These are phyloP conservation scores for Coccyzus lansbergi DNA, from an alignment of 2,797 vertebrate genomes.

Conservation along the genomic window DNA sequence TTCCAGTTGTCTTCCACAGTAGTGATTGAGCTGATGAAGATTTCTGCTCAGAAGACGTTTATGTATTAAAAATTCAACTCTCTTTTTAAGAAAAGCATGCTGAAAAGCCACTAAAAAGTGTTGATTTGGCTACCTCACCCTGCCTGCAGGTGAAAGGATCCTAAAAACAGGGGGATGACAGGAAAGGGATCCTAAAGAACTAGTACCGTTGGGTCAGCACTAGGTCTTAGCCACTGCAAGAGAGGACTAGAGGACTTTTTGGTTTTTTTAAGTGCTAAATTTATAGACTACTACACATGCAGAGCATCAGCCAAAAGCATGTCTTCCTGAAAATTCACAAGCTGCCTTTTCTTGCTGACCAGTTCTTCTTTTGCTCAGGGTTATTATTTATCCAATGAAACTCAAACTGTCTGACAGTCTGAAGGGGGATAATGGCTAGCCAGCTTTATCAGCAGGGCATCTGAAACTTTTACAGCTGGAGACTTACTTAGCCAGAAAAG, in stretches of 20 bases:
- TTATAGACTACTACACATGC: not conserved
- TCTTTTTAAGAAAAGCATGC: not conserved
- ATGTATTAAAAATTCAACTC: not conserved
- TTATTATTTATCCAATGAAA: slow-evolving; percentile 2
- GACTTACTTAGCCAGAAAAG: not conserved
- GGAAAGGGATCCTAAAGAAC: not conserved
- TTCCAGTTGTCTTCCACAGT: not conserved
- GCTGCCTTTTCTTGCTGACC: not conserved
- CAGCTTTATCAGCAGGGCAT: not conserved
- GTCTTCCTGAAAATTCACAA: not conserved
- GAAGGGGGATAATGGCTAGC: not conserved
- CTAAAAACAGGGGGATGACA: not conserved
- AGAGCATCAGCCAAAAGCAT: not conserved
- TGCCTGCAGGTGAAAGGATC: not conserved
- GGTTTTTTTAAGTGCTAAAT: not conserved
- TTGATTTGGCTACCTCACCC: not conserved
- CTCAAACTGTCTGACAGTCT: not conserved
- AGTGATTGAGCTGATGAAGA: not conserved
- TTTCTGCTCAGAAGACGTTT: not conserved
- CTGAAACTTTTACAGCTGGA: slow-evolving; percentile 22
- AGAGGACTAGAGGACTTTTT: not conserved
- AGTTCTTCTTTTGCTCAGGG: not conserved
- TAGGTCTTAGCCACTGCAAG: not conserved
- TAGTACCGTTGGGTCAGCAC: accelerated
- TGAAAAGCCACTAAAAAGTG: not conserved